Evolutionary conservation across 2,888 invertebrate genomes (phyloP).

Genomic region (Caenorhabditis japonica): DNA sequence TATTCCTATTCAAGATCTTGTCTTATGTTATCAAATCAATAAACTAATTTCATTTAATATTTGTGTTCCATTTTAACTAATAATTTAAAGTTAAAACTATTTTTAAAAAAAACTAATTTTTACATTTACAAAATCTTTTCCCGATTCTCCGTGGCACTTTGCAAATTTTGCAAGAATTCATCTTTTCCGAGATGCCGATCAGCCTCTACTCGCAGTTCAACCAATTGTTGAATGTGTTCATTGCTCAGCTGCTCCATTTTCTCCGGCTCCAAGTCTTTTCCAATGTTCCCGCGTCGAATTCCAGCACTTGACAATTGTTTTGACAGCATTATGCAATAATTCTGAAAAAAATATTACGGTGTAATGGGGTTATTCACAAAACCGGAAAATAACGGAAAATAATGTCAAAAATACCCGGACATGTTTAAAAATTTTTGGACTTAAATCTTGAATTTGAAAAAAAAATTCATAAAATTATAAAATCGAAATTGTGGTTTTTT

Average conservation of each 20-base stretch:
- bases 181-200: constrained; percentile 57
- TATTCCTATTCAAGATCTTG: constrained; percentile 34
- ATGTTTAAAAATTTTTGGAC: too few relatives aligned
- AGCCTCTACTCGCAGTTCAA: constrained; percentile 70
- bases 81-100: too few relatives aligned
- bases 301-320: constrained; percentile 69
- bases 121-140: constrained; percentile 7
- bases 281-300: constrained; percentile 57
- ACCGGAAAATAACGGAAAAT: too few relatives aligned
- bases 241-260: constrained; percentile 64
- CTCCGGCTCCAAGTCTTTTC: constrained; percentile 53
- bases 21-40: constrained; percentile 9
- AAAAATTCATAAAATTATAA: too few relatives aligned
- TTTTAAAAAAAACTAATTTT: too few relatives aligned
- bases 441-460: too few relatives aligned
- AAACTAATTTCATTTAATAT: too few relatives aligned
- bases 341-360: constrained; percentile 61
- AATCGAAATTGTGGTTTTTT: too few relatives aligned
- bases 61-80: too few relatives aligned
- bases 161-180: constrained; percentile 41
- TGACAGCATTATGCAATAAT: constrained; percentile 68
- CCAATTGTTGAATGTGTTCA: constrained; percentile 70
- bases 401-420: too few relatives aligned
- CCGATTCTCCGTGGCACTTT: constrained; percentile 19
- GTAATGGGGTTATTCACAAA: too few relatives aligned